Evolutionary conservation across 2,797 vertebrate genomes (phyloP), one percentile per base, ranked within the genome.

Genomic region (Eulemur albifrons): DNA sequence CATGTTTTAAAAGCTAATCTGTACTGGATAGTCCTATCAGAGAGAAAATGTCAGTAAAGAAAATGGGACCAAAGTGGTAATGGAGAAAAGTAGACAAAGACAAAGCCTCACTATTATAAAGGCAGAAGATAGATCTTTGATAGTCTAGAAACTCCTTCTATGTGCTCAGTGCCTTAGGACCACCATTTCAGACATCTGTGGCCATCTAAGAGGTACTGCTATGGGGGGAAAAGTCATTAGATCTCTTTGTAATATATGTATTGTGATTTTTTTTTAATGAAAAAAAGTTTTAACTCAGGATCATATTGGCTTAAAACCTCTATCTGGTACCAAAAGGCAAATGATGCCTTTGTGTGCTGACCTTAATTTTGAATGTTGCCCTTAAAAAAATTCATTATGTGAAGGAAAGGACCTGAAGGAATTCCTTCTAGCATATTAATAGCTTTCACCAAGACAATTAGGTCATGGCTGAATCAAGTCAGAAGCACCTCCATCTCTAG

Each of bases 391-490:
- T 90, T 97, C 96, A 92, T 97, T 97, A 94, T 79, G 80, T 11
- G 50, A 92, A 97, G 57, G 21, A 95, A 87, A 83, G 38, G 52
- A 73, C 96, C 96, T 94, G 72, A 88, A 97, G 93, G 91, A 96
- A 93, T 97, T 95, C 67, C 87, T 93, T 94, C 48, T 13, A 89
- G 61, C 63, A 81, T 93, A 96, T 97, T 97, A 98, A 97, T 94
- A 97, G 89, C 38, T 94, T 84, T 97, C 75, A 89, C 85, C 70
- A 95, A 97, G 93, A 94, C 94, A 97, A 98, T 97, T 97, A 96
- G 97, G 94, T 96, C 97, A 96, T 17, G 52, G 75, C 86, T 95
- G 76, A 97, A 96, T 96, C 75, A 87, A 96, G 59, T 84, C 43
- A 88, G 85, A 96, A 95, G 67, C 75, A 89, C 67, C 43, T 88